Percentiles rank a stretch among this genome's conserved stretches.
These are phyloP conservation scores for Crossocerus cetratus DNA, from an alignment of 2,888 invertebrate genomes.

Conservation along the genomic window DNA sequence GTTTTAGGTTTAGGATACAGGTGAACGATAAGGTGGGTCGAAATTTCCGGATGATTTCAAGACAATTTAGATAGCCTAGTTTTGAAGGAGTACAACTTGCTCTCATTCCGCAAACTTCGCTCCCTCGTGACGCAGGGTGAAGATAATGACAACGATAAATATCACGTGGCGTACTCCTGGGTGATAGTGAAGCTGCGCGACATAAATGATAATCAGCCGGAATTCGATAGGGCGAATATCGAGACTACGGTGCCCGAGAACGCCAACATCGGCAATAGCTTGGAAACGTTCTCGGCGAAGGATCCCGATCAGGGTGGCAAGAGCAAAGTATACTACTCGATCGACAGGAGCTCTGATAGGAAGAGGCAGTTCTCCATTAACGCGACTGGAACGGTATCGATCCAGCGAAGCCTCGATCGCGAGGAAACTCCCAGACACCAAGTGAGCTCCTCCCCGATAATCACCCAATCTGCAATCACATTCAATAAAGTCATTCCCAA, in stretches of 20 bases:
- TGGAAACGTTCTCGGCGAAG: constrained; percentile 96
- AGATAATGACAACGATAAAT: constrained; percentile 97
- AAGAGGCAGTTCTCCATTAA: constrained; percentile 96
- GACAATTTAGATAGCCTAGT: too few relatives aligned
- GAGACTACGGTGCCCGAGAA: constrained; percentile 95
- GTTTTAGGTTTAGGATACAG: constrained; percentile 95
- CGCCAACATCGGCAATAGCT: constrained; percentile 91
- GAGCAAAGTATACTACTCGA: constrained; percentile 93
- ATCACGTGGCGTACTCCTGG: constrained; percentile 97
- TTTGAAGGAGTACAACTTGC: too few relatives aligned
- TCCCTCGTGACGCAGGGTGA: constrained; percentile 81
- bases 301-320: constrained; percentile 97
- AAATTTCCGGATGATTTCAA: not conserved
- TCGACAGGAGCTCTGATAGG: constrained; percentile 94
- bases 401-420: constrained; percentile 93
- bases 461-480: not conserved
- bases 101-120: not conserved
- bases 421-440: constrained; percentile 97
- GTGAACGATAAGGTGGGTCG: constrained; percentile 87
- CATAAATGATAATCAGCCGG: constrained; percentile 98
- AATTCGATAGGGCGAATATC: constrained; percentile 95
- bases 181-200: constrained; percentile 95
- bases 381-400: constrained; percentile 96
- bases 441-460: constrained; percentile 64
- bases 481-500: not conserved